Evolutionary conservation across 2,797 vertebrate genomes (phyloP), one percentile per base, ranked within the genome.

Genomic region (Dipus sagitta): DNA sequence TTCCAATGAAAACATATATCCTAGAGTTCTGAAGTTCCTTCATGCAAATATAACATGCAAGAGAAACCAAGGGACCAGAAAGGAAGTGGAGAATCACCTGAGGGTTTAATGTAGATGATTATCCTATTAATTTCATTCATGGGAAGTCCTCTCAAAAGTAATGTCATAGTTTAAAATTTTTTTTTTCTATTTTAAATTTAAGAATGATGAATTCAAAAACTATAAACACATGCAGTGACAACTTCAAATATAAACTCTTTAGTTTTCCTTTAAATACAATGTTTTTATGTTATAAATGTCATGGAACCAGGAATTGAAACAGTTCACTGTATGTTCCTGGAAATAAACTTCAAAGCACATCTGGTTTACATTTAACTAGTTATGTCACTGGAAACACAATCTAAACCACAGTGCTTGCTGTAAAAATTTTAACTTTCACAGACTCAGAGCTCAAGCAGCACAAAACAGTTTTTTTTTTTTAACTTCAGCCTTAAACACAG

Each of bases 331-430:
- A 97, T 93, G 96, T 97, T 98, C 96, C 96, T 98, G 96, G 96
- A 98, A 98, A 97, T 97, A 91, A 96, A 98, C 97, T 97, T 98
- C 97, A 98, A 98, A 98, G 97, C 84, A 98, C 97, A 98, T 98
- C 97, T 98, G 98, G 96, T 96, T 97, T 98, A 97, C 58, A 81
- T 98, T 98, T 97, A 96, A 97, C 96, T 96, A 97, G 94, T 97
- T 98, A 97, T 97, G 97, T 98, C 97, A 97, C 89, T 98, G 97
- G 97, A 97, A 98, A 98, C 94, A 96, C 94, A 97, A 97, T 94
- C 93, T 97, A 97, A 98, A 96, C 97, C 93, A 96, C 78, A 96
- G 82, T 79, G 65, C 82, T 97, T 96, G 94, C 94, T 94, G 89
- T 97, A 97, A 98, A 98, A 97, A 95, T 96, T 65, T 97, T 96